Conservation (phyloP, 1,140 invertebrate genomes). For the Drosophila pseudoananassae region DNA sequence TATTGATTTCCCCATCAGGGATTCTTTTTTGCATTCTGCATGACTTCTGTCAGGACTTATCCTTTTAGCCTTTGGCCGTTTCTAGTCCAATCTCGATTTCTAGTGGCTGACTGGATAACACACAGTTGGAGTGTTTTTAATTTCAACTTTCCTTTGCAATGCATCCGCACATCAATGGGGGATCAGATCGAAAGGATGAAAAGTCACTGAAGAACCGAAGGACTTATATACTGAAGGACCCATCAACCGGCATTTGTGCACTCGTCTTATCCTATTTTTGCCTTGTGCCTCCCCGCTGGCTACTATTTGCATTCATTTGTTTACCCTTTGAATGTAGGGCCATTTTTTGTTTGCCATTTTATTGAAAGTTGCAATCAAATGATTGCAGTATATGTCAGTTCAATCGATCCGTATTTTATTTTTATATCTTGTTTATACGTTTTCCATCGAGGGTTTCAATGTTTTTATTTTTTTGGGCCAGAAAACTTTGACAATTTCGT, state of each 20-base stretch:
- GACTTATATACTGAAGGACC: conserved; percentile 1
- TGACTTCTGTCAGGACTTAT: conserved; percentile 31
- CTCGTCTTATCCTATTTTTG: conserved; percentile 15
- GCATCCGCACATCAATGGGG: conserved; percentile 58
- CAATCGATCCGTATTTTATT: conserved; percentile 43
- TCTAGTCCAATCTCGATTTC: conserved; percentile 39
- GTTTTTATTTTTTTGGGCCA: neutral
- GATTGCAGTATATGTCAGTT: conserved; percentile 34
- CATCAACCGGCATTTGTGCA: conserved; percentile 39
- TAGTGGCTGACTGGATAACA: conserved; percentile 67
- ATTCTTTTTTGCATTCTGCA: conserved; percentile 1
- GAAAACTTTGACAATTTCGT: neutral
- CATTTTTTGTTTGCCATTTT: conserved; percentile 34
- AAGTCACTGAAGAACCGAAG: conserved; percentile 48
- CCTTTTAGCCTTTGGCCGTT: conserved; percentile 23
- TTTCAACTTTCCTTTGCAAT: conserved; percentile 63
- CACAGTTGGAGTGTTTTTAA: conserved; percentile 74
- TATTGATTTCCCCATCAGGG: conserved; percentile 63
- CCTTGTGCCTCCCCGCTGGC: conserved; percentile 1
- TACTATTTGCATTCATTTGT: conserved; percentile 41
- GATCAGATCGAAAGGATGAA: conserved; percentile 55
- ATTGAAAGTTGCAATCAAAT: conserved; percentile 38
- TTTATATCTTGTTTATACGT: conserved; percentile 4
- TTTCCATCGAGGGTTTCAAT: conserved; percentile 5
- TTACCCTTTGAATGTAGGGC: conserved; percentile 35